phyloP scores from a whole-genome alignment of 2,888 invertebrate genomes.

The Noctua comes region DNA sequence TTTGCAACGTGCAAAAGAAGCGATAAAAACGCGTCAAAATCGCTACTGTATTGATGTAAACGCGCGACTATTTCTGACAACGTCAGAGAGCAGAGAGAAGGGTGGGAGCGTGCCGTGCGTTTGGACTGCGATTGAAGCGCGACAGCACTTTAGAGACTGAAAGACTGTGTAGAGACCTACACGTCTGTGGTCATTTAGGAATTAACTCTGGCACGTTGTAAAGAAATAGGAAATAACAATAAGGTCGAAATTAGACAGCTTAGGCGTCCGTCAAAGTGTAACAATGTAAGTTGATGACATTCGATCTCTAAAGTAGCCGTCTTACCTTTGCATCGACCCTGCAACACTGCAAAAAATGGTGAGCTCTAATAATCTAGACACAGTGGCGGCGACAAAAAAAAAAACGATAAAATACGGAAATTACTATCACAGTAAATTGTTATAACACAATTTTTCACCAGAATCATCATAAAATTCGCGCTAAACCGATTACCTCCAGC shows the following conservation, averaged over 20 bases:
- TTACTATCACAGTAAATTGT: background rate
- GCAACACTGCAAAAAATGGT: background rate
- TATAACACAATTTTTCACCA: constrained; percentile 1
- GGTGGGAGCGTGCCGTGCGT: background rate
- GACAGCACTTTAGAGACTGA: no score
- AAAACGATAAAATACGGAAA: background rate
- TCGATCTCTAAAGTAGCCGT: background rate
- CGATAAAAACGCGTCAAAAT: background rate
- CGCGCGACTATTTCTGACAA: background rate
- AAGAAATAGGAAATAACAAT: no score
- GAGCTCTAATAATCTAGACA: constrained; percentile 1
- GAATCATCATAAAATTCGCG: constrained; percentile 21
- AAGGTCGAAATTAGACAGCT: no score
- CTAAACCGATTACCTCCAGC: constrained; percentile 33
- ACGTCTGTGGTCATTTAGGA: no score
- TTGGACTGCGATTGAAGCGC: background rate
- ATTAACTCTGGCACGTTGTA: no score
- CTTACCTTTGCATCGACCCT: background rate
- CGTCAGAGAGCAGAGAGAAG: background rate
- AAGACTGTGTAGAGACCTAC: no score
- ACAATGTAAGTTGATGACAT: no score
- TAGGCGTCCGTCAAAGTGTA: no score
- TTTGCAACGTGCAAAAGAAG: background rate
- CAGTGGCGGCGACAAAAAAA: background rate
- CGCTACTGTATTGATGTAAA: background rate